Evolutionary conservation across 2,797 vertebrate genomes (phyloP).

Genomic region (Lagocephalus sceleratus): DNA sequence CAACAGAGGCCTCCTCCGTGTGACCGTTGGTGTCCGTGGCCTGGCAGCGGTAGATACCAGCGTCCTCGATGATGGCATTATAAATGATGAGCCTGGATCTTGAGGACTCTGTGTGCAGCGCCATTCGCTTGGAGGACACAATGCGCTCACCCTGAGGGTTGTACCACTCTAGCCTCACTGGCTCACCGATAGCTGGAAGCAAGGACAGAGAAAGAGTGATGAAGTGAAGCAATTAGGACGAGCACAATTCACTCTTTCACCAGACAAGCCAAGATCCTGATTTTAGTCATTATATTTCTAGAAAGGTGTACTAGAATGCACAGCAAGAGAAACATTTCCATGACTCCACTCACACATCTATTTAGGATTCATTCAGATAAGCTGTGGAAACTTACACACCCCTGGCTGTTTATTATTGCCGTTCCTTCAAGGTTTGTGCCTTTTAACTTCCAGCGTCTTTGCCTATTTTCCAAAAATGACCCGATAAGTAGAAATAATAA

Average conservation of each 20-base stretch:
- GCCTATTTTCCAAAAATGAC: slow-evolving; percentile 12
- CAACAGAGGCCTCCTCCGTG: slow-evolving; percentile 91
- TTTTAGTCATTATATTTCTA: not conserved
- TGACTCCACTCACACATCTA: slow-evolving; percentile 15
- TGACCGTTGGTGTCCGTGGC: slow-evolving; percentile 85
- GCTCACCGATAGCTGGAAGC: slow-evolving; percentile 87
- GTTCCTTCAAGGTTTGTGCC: slow-evolving; percentile 7
- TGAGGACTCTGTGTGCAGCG: slow-evolving; percentile 87
- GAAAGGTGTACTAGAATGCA: not conserved
- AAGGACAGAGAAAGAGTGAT: slow-evolving; percentile 9
- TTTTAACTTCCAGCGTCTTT: slow-evolving; percentile 13
- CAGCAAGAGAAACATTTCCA: not conserved
- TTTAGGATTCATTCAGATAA: slow-evolving; percentile 7
- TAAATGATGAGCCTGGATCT: slow-evolving; percentile 94
- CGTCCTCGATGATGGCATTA: slow-evolving; percentile 94
- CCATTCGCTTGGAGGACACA: slow-evolving; percentile 81
- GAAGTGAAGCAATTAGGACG: not conserved
- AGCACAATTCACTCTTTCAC: not conserved
- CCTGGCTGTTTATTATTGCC: not conserved
- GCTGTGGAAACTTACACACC: slow-evolving; percentile 11
- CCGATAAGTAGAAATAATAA: slow-evolving; percentile 7
- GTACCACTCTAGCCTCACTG: slow-evolving; percentile 92
- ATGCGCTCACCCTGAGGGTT: slow-evolving; percentile 95
- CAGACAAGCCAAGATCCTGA: not conserved
- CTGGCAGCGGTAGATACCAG: slow-evolving; percentile 96